Conservation (phyloP, 2,113 vertebrate species). For the Copsychus sechellarum region DNA sequence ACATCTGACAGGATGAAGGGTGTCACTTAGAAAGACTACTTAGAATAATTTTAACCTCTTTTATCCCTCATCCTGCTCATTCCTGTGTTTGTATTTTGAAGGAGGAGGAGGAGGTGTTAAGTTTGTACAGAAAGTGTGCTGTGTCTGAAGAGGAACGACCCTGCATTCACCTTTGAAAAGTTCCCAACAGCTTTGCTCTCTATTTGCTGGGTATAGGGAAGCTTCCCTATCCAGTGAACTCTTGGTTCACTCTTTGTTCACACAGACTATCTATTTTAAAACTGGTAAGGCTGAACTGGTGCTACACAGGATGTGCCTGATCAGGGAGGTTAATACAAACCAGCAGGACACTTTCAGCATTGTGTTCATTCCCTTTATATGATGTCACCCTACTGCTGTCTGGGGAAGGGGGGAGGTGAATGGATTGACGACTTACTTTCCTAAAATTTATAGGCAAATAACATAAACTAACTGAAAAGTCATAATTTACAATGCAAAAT, state of each 20-base stretch:
- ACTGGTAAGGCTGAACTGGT: not conserved
- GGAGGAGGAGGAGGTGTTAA: not conserved
- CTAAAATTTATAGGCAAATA: not conserved
- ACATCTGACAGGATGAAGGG: not conserved
- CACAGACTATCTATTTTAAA: not conserved
- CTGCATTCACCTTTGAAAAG: not conserved
- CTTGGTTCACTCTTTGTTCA: not conserved
- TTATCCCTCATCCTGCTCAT: not conserved
- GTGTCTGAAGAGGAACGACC: not conserved
- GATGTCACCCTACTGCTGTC: slow-evolving; percentile 55
- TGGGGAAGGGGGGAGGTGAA: not conserved
- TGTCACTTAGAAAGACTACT: not conserved
- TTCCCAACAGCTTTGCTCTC: not conserved
- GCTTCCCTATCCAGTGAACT: not conserved
- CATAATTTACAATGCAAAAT: not conserved
- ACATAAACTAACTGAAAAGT: not conserved
- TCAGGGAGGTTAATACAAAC: slow-evolving; percentile 54
- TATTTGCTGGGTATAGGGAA: not conserved
- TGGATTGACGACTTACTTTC: not conserved
- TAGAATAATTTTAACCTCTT: not conserved
- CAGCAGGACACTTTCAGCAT: slow-evolving; percentile 44
- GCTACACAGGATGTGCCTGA: slow-evolving; percentile 9
- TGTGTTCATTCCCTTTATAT: slow-evolving; percentile 60
- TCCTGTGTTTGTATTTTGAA: not conserved
- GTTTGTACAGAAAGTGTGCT: not conserved